phyloP scores from a whole-genome alignment of 2,888 invertebrate species.

The Diploptera punctata region DNA sequence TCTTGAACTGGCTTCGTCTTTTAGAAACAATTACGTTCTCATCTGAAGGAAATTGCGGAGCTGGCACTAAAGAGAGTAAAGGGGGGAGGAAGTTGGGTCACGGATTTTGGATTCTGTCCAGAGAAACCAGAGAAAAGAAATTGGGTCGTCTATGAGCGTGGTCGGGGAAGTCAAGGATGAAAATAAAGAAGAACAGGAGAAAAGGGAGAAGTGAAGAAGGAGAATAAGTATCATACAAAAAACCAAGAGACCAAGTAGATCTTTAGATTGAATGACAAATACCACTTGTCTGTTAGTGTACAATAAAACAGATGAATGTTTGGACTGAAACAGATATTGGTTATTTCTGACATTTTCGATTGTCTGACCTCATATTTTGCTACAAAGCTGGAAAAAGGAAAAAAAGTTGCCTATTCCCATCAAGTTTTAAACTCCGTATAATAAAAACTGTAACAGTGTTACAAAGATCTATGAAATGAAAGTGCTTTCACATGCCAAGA shows the following conservation, averaged over 20 bases:
- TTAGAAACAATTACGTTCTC: conserved; percentile 20
- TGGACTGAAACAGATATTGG: too few species aligned
- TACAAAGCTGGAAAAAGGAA: too few species aligned
- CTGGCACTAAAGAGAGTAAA: not conserved
- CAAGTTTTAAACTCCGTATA: too few species aligned
- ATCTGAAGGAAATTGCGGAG: conserved; percentile 9
- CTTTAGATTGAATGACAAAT: not conserved
- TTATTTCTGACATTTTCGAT: too few species aligned
- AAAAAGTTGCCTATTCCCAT: too few species aligned
- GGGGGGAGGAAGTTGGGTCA: not conserved
- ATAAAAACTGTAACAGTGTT: too few species aligned
- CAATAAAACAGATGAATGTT: too few species aligned
- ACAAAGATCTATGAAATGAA: too few species aligned
- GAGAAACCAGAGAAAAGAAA: not conserved
- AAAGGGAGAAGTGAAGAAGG: not conserved
- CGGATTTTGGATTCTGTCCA: conserved; percentile 6
- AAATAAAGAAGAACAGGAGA: not conserved
- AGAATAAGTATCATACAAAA: not conserved
- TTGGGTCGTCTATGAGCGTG: not conserved
- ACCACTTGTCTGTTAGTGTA: too few species aligned
- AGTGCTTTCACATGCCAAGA: too few species aligned
- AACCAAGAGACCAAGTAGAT: not conserved
- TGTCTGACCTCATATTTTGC: too few species aligned
- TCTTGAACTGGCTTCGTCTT: conserved; percentile 9
- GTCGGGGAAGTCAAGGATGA: not conserved